Conservation (phyloP, 2,888 invertebrate species). For the Neria commutata region DNA sequence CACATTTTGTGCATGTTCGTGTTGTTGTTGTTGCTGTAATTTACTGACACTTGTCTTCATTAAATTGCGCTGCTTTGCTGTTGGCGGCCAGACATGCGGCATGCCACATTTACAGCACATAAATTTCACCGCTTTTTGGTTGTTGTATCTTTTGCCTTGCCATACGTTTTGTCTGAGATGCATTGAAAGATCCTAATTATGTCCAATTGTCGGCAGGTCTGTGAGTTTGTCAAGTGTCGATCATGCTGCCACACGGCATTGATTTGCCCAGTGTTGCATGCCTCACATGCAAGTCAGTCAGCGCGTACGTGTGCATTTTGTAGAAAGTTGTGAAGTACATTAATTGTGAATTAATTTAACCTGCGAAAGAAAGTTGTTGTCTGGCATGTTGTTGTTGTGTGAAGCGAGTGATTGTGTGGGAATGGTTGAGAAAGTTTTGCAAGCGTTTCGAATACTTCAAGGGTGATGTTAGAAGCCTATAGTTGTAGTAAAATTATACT, state of each 20-base stretch:
- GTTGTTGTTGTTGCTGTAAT: slow-evolving; percentile 30
- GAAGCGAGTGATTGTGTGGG: too few species aligned
- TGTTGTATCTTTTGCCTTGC: too few species aligned
- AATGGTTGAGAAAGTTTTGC: too few species aligned
- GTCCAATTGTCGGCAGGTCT: slow-evolving; percentile 14
- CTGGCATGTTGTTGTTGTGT: too few species aligned
- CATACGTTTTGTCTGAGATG: too few species aligned
- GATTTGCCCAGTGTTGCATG: background rate
- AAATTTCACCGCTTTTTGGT: background rate
- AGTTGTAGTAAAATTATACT: too few species aligned
- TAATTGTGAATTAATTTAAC: background rate
- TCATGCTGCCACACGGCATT: background rate
- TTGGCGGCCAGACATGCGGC: slow-evolving; percentile 41
- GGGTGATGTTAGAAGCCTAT: too few species aligned
- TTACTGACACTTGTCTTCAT: slow-evolving; percentile 54
- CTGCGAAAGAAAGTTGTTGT: background rate
- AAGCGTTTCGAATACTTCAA: background rate
- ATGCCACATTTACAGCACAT: background rate
- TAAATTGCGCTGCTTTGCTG: slow-evolving; percentile 53
- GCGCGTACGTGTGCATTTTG: background rate
- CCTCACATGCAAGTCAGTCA: background rate
- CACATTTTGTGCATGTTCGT: slow-evolving; percentile 37
- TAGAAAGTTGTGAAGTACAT: background rate
- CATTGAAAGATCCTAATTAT: slow-evolving; percentile 19
- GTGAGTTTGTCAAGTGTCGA: slow-evolving; percentile 14